phyloP scores from a whole-genome alignment of 2,797 vertebrate species.

The Xiphorhynchus erythropygius region DNA sequence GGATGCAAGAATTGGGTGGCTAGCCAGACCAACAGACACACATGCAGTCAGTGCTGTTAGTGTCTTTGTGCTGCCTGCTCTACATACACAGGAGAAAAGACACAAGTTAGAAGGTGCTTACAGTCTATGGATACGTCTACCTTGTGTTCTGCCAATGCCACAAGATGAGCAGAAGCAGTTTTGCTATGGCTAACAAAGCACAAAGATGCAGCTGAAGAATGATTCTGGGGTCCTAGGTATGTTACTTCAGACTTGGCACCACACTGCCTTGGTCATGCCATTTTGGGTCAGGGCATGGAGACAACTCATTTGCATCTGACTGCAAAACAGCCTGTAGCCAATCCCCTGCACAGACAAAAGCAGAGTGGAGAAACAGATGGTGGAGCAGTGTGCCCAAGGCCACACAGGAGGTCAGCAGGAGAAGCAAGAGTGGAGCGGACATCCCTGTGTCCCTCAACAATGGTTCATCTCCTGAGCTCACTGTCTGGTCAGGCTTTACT shows the following conservation, averaged over 20 bases:
- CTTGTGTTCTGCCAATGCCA: background rate
- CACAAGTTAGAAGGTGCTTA: accelerated
- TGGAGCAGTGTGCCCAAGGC: conserved; percentile 15
- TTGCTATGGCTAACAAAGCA: background rate
- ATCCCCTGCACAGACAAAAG: background rate
- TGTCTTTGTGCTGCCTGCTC: background rate
- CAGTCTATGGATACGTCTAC: background rate
- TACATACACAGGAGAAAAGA: background rate
- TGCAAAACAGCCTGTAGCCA: background rate
- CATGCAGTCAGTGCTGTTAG: background rate
- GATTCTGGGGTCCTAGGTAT: background rate
- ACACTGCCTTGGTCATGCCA: background rate
- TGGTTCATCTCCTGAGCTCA: background rate
- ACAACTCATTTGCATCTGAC: background rate
- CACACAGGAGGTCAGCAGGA: background rate
- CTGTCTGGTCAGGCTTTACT: background rate
- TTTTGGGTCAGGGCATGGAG: background rate
- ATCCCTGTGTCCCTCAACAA: background rate
- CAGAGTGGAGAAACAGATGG: conserved; percentile 25
- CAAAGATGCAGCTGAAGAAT: background rate
- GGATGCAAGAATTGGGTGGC: background rate
- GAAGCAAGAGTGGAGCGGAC: background rate
- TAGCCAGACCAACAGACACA: background rate
- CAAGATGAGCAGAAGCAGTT: accelerated
- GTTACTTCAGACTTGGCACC: background rate